Percentiles rank a stretch among this genome's conserved stretches.
Evolutionary conservation across 2,888 invertebrate genomes (phyloP).

Genomic region (Clanis bilineata): DNA sequence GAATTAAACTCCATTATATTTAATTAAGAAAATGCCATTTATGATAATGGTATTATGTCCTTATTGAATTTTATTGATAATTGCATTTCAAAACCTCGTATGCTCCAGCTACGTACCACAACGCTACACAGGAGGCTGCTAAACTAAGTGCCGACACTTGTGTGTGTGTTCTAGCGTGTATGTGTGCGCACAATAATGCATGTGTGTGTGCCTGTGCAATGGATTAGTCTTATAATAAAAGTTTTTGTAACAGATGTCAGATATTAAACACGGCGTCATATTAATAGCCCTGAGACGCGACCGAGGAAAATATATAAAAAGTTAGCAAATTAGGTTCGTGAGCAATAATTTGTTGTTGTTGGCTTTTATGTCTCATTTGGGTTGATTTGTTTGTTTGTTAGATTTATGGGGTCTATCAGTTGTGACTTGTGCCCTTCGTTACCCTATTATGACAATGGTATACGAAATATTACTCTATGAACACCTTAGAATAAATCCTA

Average conservation of each 20-base stretch:
- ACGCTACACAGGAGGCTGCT: slow-evolving; percentile 55
- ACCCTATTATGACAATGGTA: slow-evolving; percentile 4
- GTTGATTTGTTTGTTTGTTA: slow-evolving; percentile 58
- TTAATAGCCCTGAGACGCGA: slow-evolving; percentile 73
- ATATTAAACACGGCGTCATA: slow-evolving; percentile 80
- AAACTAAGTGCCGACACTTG: slow-evolving; percentile 68
- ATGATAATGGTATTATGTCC: too few species aligned
- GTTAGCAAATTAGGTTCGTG: slow-evolving; percentile 71
- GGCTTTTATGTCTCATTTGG: slow-evolving; percentile 49
- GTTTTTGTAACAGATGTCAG: slow-evolving; percentile 82
- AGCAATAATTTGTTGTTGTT: slow-evolving; percentile 65
- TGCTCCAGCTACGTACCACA: slow-evolving; percentile 48
- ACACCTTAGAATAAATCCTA: not conserved
- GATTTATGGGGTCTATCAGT: slow-evolving; percentile 41
- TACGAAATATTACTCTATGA: slow-evolving; percentile 25
- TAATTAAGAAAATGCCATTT: too few species aligned
- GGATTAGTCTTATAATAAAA: slow-evolving; percentile 82
- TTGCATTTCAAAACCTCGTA: not conserved
- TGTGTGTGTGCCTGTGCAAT: slow-evolving; percentile 65
- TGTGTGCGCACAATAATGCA: slow-evolving; percentile 42
- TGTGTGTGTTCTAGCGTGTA: slow-evolving; percentile 58
- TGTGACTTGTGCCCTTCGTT: slow-evolving; percentile 6
- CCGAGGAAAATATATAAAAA: slow-evolving; percentile 77
- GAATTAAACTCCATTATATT: too few species aligned
- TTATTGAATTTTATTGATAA: not conserved